Evolutionary conservation across 2,888 invertebrate genomes (phyloP), one percentile per base, ranked within the genome.

Genomic region (Hirtodrosophila histrioides): DNA sequence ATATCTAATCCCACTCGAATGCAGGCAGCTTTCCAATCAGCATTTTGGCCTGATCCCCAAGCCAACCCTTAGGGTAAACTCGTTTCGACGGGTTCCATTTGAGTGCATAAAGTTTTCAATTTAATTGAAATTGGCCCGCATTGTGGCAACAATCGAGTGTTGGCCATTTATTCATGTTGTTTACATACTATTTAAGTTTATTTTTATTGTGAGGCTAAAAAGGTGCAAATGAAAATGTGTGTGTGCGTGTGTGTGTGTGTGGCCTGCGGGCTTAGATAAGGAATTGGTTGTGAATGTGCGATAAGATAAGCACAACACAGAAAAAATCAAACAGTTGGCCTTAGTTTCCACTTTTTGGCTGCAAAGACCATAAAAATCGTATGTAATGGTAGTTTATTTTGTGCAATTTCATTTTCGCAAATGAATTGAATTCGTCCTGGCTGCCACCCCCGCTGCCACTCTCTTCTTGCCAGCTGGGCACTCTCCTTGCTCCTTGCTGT

Each of bases 121-220:
- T 70, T 71, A 80, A 86, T 82, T 84, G 84, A 73, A 84, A 82
- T 71, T 77, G 76, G 57, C 84, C 86, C 86, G 86, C 76, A 82
- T 86, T 51, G 54, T 8, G 43, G 27, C 44, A 8, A 27, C 40
- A n/a, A 50, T 68, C 41, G 44, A 63, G 29, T 62, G 50, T 35
- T 50, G 54, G 78, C 80, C 78, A 78, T 71, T 70, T 74, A 67
- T 50, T 72, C 60, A 41, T 12, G 58, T 55, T 84, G 72, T 67
- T 73, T 85, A 74, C 77, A 75, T 70, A 78, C 75, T 75, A 75
- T 75, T 71, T 78, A 78, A 65, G 62, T 77, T 76, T 81, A 75
- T 75, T 84, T 82, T 88, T 83, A 86, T 75, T 56, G 43, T 24
- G 24, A 37, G 53, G 35, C 45, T 11, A 37, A 50, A 61, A 68